phyloP scores from a whole-genome alignment of 2,888 invertebrate genomes.

The Orgyia antiqua region DNA sequence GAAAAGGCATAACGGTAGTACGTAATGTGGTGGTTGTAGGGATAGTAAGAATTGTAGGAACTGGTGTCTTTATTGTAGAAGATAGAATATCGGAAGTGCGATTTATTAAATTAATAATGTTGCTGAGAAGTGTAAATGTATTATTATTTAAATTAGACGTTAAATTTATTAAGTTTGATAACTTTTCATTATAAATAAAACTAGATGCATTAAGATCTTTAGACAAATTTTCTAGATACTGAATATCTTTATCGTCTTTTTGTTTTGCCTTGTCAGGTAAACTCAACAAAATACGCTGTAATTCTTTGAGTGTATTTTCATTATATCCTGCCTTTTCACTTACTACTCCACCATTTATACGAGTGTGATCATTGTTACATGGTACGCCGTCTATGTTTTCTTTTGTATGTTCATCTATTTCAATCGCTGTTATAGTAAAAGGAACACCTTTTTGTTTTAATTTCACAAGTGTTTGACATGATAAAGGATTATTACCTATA shows the following conservation, averaged over 20 bases:
- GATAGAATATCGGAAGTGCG: neutral
- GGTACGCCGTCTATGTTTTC: conserved; percentile 36
- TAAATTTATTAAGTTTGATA: conserved; percentile 18
- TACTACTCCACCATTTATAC: too few relatives aligned
- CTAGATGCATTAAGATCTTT: conserved; percentile 16
- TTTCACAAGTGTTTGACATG: conserved; percentile 41
- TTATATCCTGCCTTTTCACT: conserved; percentile 10
- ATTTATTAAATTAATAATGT: conserved; percentile 11
- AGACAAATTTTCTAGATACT: conserved; percentile 20
- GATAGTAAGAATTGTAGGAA: neutral
- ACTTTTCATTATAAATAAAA: conserved; percentile 12
- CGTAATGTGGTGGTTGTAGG: neutral
- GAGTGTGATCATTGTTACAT: conserved; percentile 25
- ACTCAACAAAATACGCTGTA: conserved; percentile 23
- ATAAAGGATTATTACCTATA: conserved; percentile 55
- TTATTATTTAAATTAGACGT: conserved; percentile 12
- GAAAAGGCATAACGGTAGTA: neutral
- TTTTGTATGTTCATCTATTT: conserved; percentile 23
- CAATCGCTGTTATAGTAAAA: conserved; percentile 37
- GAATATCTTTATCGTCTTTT: conserved; percentile 5
- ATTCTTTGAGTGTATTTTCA: conserved; percentile 17
- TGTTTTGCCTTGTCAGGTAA: conserved; percentile 9
- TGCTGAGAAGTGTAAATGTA: conserved; percentile 13
- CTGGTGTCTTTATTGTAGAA: conserved; percentile 3
- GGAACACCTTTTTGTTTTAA: conserved; percentile 22